phyloP scores from a whole-genome alignment of 1,140 invertebrate species.

The Pseudomyrmex pallidus region DNA sequence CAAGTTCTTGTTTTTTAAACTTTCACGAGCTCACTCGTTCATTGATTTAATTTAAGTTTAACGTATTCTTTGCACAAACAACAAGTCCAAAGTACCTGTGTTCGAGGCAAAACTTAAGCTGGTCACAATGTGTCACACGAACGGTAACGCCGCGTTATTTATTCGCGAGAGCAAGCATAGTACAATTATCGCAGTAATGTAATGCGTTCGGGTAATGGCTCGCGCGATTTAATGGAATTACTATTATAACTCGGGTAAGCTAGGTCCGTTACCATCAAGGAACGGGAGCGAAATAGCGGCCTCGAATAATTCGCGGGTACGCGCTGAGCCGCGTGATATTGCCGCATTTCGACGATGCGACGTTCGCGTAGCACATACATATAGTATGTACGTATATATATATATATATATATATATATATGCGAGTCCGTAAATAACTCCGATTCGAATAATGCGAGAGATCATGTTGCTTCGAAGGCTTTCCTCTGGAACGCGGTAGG shows the following conservation, averaged over 20 bases:
- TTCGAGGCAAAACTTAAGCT: no score
- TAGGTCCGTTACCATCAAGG: slow-evolving; percentile 41
- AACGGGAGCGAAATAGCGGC: slow-evolving; percentile 40
- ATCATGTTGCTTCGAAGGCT: slow-evolving; percentile 49
- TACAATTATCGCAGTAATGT: slow-evolving; percentile 54
- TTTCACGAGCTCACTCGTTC: no score
- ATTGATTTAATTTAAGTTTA: no score
- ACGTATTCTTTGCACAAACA: no score
- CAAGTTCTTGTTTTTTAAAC: no score
- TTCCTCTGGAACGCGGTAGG: slow-evolving; percentile 27
- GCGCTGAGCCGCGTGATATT: slow-evolving; percentile 53
- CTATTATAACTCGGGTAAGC: slow-evolving; percentile 49
- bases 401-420: not conserved
- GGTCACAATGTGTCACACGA: not conserved
- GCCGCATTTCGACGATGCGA: slow-evolving; percentile 29
- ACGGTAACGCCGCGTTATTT: slow-evolving; percentile 44
- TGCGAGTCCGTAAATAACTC: slow-evolving; percentile 56
- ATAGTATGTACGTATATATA: no score
- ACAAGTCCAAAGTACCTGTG: no score
- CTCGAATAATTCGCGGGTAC: slow-evolving; percentile 55
- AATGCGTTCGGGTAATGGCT: slow-evolving; percentile 51
- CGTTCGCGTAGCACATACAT: not conserved
- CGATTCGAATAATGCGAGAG: slow-evolving; percentile 21
- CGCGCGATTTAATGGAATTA: slow-evolving; percentile 58
- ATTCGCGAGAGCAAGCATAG: slow-evolving; percentile 14